Evolutionary conservation across 2,797 vertebrate genomes (phyloP).

Genomic region (Mastacembelus armatus): DNA sequence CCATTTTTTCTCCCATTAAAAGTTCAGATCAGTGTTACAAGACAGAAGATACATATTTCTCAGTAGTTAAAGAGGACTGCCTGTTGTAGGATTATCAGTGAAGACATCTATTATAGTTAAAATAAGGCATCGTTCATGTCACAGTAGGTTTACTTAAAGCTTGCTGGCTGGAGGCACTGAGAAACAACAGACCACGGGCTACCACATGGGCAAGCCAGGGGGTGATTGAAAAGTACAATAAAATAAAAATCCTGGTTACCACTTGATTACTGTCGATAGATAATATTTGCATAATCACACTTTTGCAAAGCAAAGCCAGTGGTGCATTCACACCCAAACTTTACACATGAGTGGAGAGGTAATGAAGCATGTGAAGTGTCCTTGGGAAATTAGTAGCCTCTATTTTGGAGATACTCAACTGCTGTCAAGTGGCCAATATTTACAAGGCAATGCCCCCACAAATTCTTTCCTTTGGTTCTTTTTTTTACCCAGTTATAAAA

Average conservation of each 20-base stretch:
- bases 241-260: constrained; percentile 15
- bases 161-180: constrained; percentile 73
- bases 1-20: background rate
- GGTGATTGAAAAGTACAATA: constrained; percentile 15
- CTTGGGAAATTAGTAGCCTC: constrained; percentile 10
- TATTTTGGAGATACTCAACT: constrained; percentile 6
- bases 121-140: constrained; percentile 57
- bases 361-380: constrained; percentile 3
- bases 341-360: background rate
- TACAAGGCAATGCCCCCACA: constrained; percentile 15
- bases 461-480: constrained; percentile 30
- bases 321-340: background rate
- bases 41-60: constrained; percentile 43
- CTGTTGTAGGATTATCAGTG: constrained; percentile 36
- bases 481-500: constrained; percentile 33
- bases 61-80: constrained; percentile 66
- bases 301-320: constrained; percentile 26
- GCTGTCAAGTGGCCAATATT: constrained; percentile 7
- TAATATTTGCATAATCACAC: constrained; percentile 26
- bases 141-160: constrained; percentile 81
- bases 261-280: constrained; percentile 7
- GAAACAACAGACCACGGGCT: constrained; percentile 39
- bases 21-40: constrained; percentile 30
- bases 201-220: constrained; percentile 6
- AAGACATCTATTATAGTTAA: constrained; percentile 42